Evolutionary conservation across 2,888 invertebrate species (phyloP).

Genomic region (Steinernema carpocapsae): DNA sequence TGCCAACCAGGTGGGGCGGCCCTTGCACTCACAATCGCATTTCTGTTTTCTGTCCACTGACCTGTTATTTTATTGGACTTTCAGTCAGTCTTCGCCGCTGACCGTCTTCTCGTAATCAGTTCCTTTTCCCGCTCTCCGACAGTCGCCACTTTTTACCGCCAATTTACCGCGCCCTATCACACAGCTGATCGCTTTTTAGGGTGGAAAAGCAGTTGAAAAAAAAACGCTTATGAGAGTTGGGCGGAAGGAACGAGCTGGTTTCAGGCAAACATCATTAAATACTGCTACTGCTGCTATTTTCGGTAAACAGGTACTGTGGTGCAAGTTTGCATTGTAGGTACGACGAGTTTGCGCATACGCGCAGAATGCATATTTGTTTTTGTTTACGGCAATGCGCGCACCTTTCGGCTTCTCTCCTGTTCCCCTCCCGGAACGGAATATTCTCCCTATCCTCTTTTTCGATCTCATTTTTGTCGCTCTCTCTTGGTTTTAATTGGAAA

Average conservation of each 20-base stretch:
- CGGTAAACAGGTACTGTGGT: slow-evolving; percentile 27
- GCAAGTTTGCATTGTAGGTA: slow-evolving; percentile 5
- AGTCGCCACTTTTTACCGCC: slow-evolving; percentile 1
- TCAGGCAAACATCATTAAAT: slow-evolving; percentile 33
- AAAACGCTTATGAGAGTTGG: slow-evolving; percentile 28
- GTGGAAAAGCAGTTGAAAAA: background rate
- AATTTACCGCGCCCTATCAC: background rate
- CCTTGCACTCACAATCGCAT: slow-evolving; percentile 32
- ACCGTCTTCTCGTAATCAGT: slow-evolving; percentile 2
- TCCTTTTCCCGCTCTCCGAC: background rate
- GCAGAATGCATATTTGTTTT: slow-evolving; percentile 35
- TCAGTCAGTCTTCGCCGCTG: background rate
- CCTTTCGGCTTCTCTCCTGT: slow-evolving; percentile 7
- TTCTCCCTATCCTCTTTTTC: no score
- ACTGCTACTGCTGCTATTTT: slow-evolving; percentile 31
- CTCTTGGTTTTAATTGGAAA: slow-evolving; percentile 1
- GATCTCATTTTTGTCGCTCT: background rate
- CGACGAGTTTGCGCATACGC: slow-evolving; percentile 26
- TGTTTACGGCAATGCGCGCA: slow-evolving; percentile 30
- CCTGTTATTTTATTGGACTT: slow-evolving; percentile 12
- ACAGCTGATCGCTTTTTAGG: slow-evolving; percentile 20
- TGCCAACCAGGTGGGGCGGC: slow-evolving; percentile 18
- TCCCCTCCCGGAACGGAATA: slow-evolving; percentile 5
- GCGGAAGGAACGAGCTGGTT: slow-evolving; percentile 28
- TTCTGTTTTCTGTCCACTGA: slow-evolving; percentile 30